These are phyloP conservation scores for Girardinichthys multiradiatus DNA, from an alignment of 2,113 vertebrate species.

Conservation along the genomic window DNA sequence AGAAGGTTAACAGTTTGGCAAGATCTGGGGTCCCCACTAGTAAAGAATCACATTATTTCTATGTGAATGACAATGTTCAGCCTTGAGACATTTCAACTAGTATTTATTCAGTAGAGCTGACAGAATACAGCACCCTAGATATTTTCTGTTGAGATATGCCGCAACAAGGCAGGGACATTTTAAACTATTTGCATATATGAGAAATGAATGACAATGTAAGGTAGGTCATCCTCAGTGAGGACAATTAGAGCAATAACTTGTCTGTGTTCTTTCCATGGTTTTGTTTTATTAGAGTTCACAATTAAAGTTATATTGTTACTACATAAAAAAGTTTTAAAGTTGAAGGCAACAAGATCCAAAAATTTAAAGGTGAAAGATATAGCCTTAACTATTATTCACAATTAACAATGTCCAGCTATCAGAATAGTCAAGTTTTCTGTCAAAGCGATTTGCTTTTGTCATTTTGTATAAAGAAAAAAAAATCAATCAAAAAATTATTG, in stretches of 20 bases:
- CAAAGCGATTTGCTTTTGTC: not conserved
- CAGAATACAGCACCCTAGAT: slow-evolving; percentile 58
- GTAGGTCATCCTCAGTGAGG: slow-evolving; percentile 12
- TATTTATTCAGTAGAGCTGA: slow-evolving; percentile 72
- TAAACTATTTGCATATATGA: slow-evolving; percentile 46
- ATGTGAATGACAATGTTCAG: slow-evolving; percentile 71
- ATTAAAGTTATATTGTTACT: not conserved
- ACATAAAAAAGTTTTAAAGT: not conserved
- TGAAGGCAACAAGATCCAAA: not conserved
- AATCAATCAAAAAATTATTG: not conserved
- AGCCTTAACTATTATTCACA: not conserved
- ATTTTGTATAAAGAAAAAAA: not conserved
- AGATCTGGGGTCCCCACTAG: slow-evolving; percentile 66
- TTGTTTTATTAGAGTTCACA: not conserved
- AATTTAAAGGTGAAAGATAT: not conserved
- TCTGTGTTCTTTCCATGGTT: not conserved
- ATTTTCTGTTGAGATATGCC: slow-evolving; percentile 59
- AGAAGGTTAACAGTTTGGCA: slow-evolving; percentile 73
- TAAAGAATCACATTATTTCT: slow-evolving; percentile 70
- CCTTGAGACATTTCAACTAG: slow-evolving; percentile 70
- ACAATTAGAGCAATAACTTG: slow-evolving; percentile 13
- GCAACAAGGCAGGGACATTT: slow-evolving; percentile 45
- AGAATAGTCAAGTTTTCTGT: not conserved
- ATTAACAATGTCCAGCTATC: not conserved
- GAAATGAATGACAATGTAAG: slow-evolving; percentile 43